phyloP scores from a whole-genome alignment of 2,113 vertebrate species.

The Muntiacus muntjak region DNA sequence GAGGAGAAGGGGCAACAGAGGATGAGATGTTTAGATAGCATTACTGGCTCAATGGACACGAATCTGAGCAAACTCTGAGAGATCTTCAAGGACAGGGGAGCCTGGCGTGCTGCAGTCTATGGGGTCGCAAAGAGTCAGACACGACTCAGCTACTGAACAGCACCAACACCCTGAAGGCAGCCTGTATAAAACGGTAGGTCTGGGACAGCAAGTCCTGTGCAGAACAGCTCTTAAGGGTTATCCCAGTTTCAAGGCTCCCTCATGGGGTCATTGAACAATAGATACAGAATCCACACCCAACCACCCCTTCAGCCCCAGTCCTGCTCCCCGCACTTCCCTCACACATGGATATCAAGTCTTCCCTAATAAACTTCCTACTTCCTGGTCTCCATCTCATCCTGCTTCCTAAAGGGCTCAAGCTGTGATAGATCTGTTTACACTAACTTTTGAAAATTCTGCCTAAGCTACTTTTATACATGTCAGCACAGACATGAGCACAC shows the following conservation, averaged over 20 bases:
- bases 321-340: background rate
- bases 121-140: background rate
- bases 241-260: background rate
- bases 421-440: background rate
- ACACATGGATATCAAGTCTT: background rate
- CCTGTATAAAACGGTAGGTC: too few species aligned
- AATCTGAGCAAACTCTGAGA: background rate
- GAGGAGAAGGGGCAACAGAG: background rate
- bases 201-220: background rate
- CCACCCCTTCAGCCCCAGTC: too few species aligned
- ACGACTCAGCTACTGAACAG: background rate
- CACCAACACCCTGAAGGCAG: background rate
- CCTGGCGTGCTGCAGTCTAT: background rate
- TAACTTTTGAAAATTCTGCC: background rate
- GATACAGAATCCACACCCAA: background rate
- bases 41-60: background rate
- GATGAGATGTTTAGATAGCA: background rate
- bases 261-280: fast-evolving
- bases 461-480: background rate
- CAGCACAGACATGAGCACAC: background rate
- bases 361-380: background rate
- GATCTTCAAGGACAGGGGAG: background rate
- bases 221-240: background rate
- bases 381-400: background rate
- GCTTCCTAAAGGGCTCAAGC: background rate